A percentile compares a stretch with the other conserved stretches of the same genome.
Evolutionary conservation across 1,140 invertebrate genomes (phyloP).

Genomic region (Bombus pyrosoma): DNA sequence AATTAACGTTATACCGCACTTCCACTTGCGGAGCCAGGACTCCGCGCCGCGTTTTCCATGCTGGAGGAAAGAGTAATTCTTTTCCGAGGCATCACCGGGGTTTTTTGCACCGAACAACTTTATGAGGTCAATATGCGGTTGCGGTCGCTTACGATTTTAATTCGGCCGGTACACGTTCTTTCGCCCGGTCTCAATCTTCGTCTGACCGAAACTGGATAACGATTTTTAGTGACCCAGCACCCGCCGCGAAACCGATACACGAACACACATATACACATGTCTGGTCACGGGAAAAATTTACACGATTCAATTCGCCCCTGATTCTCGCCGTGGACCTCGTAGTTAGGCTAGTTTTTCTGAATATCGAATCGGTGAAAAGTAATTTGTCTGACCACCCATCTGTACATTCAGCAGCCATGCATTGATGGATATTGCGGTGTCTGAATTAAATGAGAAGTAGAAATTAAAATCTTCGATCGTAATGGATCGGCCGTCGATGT

Average conservation of each 20-base stretch:
- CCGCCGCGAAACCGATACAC: background rate
- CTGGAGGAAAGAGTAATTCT: constrained; percentile 63
- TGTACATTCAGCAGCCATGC: background rate
- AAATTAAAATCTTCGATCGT: background rate
- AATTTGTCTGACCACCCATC: background rate
- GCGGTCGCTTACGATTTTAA: constrained; percentile 62
- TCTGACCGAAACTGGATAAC: constrained; percentile 41
- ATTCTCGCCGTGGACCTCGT: background rate
- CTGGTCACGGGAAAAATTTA: constrained; percentile 9
- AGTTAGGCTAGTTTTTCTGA: background rate
- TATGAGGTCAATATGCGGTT: constrained; percentile 65
- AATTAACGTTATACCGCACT: constrained; percentile 69
- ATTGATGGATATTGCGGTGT: background rate
- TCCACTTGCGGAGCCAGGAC: constrained; percentile 60
- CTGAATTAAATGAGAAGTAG: background rate
- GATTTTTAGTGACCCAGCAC: constrained; percentile 22
- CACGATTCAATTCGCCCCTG: background rate
- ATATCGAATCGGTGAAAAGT: background rate
- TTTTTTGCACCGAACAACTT: constrained; percentile 60
- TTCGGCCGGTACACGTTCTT: constrained; percentile 42
- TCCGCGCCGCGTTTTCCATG: constrained; percentile 50
- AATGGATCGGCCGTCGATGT: too few species aligned
- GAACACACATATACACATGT: background rate
- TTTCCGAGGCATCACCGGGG: constrained; percentile 58
- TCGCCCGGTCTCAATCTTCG: constrained; percentile 48